Conservation (phyloP, 2,797 vertebrate genomes). For the Diceros bicornis region DNA sequence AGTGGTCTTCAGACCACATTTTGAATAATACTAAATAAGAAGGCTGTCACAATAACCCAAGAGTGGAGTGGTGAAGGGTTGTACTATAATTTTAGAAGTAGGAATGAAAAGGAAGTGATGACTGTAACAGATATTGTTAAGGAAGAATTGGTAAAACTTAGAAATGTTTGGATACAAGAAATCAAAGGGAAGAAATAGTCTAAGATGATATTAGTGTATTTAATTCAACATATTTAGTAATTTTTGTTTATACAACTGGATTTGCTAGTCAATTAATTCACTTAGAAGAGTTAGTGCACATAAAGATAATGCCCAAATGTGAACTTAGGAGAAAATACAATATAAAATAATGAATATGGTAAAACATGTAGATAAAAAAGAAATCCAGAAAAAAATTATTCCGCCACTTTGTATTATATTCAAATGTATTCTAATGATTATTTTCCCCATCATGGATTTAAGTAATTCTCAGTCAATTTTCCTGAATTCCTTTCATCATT, state of each 20-base stretch:
- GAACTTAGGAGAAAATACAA: constrained; percentile 32
- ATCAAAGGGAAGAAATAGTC: constrained; percentile 41
- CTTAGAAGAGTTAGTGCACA: not conserved
- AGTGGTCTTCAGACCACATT: constrained; percentile 60
- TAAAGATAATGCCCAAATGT: not conserved
- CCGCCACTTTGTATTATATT: not conserved
- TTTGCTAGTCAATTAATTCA: constrained; percentile 17
- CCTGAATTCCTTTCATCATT: not conserved
- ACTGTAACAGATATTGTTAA: not conserved
- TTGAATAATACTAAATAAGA: constrained; percentile 64
- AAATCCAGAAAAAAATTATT: constrained; percentile 43
- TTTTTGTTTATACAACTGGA: constrained; percentile 40
- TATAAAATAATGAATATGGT: constrained; percentile 8
- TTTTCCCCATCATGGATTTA: not conserved
- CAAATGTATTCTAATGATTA: constrained; percentile 35
- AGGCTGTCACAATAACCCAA: constrained; percentile 50
- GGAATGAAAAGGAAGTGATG: not conserved
- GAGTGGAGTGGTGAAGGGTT: constrained; percentile 38
- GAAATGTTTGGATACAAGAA: constrained; percentile 50
- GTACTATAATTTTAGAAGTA: constrained; percentile 48
- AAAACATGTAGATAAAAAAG: constrained; percentile 4
- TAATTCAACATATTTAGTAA: constrained; percentile 14
- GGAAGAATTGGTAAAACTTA: constrained; percentile 23
- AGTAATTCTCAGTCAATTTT: not conserved
- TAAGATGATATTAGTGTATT: not conserved